These are phyloP conservation scores for Gopherus evgoodei DNA, from an alignment of 2,113 vertebrate genomes.

Conservation along the genomic window DNA sequence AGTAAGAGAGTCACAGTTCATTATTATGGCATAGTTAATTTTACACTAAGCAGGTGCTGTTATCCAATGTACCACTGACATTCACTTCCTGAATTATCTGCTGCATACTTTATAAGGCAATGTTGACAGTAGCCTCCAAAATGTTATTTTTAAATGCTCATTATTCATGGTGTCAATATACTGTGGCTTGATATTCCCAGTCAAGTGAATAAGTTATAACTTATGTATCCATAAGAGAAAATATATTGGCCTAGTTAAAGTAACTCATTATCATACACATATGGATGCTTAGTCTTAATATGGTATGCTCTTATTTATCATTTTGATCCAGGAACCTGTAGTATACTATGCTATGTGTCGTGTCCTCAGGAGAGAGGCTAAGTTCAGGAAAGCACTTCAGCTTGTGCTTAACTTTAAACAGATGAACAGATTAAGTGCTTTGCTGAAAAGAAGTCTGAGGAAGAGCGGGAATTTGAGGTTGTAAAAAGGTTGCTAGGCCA, in stretches of 20 bases:
- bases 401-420: background rate
- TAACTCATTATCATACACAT: slow-evolving; percentile 15
- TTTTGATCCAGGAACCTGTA: background rate
- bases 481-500: background rate
- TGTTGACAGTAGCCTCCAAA: slow-evolving; percentile 43
- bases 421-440: background rate
- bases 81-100: background rate
- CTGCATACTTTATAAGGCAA: slow-evolving; percentile 36
- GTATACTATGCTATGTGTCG: accelerated
- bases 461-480: background rate
- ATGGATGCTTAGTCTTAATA: slow-evolving; percentile 1
- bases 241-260: background rate
- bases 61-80: background rate
- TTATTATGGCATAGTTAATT: background rate
- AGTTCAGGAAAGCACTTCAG: background rate
- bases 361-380: background rate
- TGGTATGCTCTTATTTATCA: background rate
- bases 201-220: slow-evolving; percentile 13
- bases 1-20: accelerated
- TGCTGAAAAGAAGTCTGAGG: background rate
- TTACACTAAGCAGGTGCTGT: slow-evolving; percentile 30
- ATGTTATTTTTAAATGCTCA: slow-evolving; percentile 26
- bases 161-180: slow-evolving; percentile 32
- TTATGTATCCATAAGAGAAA: background rate
- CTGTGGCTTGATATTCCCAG: background rate